Evolutionary conservation across 1,140 invertebrate species (phyloP).

Genomic region (Nixonia krombeini): DNA sequence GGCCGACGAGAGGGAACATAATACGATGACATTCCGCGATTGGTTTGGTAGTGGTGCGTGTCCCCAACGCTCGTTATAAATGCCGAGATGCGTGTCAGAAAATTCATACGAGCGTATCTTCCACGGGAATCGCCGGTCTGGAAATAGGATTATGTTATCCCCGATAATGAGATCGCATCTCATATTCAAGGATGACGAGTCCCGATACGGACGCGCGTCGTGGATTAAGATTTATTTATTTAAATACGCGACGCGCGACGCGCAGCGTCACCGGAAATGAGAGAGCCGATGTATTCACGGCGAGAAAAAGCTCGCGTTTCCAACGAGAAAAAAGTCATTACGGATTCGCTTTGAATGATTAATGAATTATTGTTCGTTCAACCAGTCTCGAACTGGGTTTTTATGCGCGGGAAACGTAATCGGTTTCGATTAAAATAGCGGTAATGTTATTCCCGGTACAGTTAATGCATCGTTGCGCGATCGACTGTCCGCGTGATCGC

Average conservation of each 20-base stretch:
- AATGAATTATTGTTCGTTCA: too few relatives aligned
- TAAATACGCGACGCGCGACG: slow-evolving; percentile 17
- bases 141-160: slow-evolving; percentile 56
- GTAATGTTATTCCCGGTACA: too few relatives aligned
- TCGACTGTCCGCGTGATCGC: too few relatives aligned
- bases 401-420: too few relatives aligned
- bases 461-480: too few relatives aligned
- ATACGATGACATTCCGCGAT: slow-evolving; percentile 35
- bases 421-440: too few relatives aligned
- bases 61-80: slow-evolving; percentile 30
- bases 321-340: not conserved
- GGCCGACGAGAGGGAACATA: not conserved
- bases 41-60: slow-evolving; percentile 13
- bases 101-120: slow-evolving; percentile 43
- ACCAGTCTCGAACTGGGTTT: too few relatives aligned
- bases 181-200: slow-evolving; percentile 42
- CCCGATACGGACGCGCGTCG: slow-evolving; percentile 19
- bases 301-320: slow-evolving; percentile 4
- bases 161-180: slow-evolving; percentile 53
- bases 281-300: slow-evolving; percentile 2
- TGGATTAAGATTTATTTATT: slow-evolving; percentile 44
- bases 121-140: slow-evolving; percentile 32
- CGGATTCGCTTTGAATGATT: too few relatives aligned
- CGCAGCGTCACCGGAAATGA: slow-evolving; percentile 27
- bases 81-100: slow-evolving; percentile 42